These are phyloP conservation scores for Bolinopsis microptera DNA, from an alignment of 37 sponge, comb jelly and placozoan species.

Conservation along the genomic window DNA sequence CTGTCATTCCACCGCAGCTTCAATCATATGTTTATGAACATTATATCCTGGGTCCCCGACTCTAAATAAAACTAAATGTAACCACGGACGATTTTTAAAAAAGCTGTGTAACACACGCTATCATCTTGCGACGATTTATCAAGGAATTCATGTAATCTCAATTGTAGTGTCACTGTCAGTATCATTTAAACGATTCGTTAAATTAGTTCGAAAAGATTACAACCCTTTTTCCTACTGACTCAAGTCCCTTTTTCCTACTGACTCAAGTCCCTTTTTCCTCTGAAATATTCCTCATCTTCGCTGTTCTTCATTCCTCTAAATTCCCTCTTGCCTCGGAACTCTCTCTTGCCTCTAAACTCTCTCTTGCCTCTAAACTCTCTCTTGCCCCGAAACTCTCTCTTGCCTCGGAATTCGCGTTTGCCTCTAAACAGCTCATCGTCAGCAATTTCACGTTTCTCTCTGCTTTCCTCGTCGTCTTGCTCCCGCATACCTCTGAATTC, in stretches of 20 bases:
- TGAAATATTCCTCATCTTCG: neutral
- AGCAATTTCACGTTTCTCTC: neutral
- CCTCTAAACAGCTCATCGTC: neutral
- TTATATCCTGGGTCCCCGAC: too few species aligned
- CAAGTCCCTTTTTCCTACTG: neutral
- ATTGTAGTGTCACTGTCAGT: too few species aligned
- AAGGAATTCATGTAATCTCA: too few species aligned
- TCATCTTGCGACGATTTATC: too few species aligned
- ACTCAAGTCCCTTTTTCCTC: conserved; percentile 3
- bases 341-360: conserved; percentile 18
- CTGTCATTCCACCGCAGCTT: too few species aligned
- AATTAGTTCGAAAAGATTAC: too few species aligned
- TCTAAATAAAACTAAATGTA: too few species aligned
- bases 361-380: conserved; percentile 33
- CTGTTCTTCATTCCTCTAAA: neutral
- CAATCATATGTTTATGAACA: too few species aligned
- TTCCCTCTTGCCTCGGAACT: neutral
- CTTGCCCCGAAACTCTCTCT: neutral
- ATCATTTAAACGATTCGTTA: too few species aligned
- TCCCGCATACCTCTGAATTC: neutral
- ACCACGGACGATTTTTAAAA: too few species aligned
- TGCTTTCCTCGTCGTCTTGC: neutral
- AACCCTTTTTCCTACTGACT: conserved; percentile 13
- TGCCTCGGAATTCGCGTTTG: neutral
- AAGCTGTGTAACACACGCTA: too few species aligned